phyloP scores from a whole-genome alignment of 2,888 invertebrate genomes.

The Ectemnius lituratus region DNA sequence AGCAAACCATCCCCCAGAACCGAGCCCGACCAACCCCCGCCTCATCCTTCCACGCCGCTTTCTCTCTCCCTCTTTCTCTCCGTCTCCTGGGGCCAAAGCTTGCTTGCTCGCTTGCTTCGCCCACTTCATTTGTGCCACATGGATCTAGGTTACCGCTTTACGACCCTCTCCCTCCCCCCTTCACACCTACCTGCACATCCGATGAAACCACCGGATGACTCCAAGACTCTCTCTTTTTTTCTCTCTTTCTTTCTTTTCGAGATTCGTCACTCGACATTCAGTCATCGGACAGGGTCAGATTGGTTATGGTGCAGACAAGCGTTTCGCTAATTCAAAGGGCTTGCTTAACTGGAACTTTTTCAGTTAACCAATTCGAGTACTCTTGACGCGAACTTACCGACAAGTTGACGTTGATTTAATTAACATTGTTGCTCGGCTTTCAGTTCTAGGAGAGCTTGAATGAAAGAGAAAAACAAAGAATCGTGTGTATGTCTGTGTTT shows the following conservation, averaged over 20 bases:
- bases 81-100: slow-evolving; percentile 33
- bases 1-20: slow-evolving; percentile 9
- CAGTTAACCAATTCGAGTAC: too few relatives aligned
- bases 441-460: not conserved
- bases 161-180: not conserved
- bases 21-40: slow-evolving; percentile 9
- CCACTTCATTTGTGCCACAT: slow-evolving; percentile 46
- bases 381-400: too few relatives aligned
- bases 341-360: too few relatives aligned
- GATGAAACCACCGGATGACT: too few relatives aligned
- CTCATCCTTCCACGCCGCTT: not conserved
- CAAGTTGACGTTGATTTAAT: too few relatives aligned
- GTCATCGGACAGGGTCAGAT: too few relatives aligned
- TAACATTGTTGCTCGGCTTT: too few relatives aligned
- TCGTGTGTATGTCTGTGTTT: not conserved
- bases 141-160: slow-evolving; percentile 61
- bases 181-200: too few relatives aligned
- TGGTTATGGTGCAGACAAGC: too few relatives aligned
- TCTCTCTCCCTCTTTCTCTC: slow-evolving; percentile 22
- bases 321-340: too few relatives aligned
- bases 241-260: not conserved
- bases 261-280: too few relatives aligned
- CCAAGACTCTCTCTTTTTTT: not conserved
- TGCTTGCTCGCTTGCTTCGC: slow-evolving; percentile 15
- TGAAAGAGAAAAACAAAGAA: not conserved